Conservation (phyloP, 2,113 vertebrate species). For the Lampris megalopsis region DNA sequence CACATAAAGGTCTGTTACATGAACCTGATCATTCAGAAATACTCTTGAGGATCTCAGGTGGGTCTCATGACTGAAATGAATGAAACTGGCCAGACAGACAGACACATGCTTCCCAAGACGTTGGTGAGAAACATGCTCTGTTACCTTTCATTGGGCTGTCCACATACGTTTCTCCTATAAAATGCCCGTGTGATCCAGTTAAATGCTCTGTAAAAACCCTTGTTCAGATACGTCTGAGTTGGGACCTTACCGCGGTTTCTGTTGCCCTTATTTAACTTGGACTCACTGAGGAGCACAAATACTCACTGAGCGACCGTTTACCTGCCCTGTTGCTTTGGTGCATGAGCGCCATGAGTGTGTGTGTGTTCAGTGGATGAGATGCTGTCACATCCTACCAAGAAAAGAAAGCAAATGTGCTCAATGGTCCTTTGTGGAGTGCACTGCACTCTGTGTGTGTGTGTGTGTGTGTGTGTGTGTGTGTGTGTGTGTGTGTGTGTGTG, state of each 20-base stretch:
- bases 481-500: too few species aligned
- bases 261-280: not conserved
- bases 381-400: too few species aligned
- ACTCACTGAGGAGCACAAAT: conserved; percentile 19
- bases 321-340: not conserved
- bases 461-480: too few species aligned
- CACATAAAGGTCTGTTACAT: not conserved
- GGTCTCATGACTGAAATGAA: not conserved
- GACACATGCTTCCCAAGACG: conserved; percentile 27
- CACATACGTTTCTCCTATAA: conserved; percentile 29
- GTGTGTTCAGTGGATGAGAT: too few species aligned
- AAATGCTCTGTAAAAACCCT: conserved; percentile 30
- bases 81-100: conserved; percentile 1
- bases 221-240: conserved; percentile 15
- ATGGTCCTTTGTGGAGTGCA: too few species aligned
- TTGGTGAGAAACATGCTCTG: conserved; percentile 15
- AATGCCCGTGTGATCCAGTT: conserved; percentile 20
- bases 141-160: conserved; percentile 19
- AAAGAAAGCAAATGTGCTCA: too few species aligned
- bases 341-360: not conserved
- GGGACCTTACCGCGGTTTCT: conserved; percentile 3
- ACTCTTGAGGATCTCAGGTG: conserved; percentile 23
- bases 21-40: conserved; percentile 21
- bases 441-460: too few species aligned
- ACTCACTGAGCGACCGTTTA: conserved; percentile 10